Evolutionary conservation across 2,888 invertebrate genomes (phyloP).

Genomic region (Caenorhabditis afra): DNA sequence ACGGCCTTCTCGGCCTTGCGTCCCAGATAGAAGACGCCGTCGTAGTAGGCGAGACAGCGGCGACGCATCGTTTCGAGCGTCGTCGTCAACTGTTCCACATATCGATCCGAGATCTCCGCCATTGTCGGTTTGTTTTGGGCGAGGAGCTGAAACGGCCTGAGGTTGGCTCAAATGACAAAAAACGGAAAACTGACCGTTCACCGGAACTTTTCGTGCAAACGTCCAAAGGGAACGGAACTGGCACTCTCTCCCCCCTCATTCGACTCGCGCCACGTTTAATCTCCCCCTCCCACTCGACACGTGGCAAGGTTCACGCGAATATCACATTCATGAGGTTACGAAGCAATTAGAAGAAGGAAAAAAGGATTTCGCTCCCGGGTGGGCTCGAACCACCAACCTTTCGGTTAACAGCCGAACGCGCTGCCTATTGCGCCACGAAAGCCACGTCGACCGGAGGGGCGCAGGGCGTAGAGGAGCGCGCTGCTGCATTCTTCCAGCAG

Average conservation of each 20-base stretch:
- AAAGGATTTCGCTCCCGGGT: constrained; percentile 76
- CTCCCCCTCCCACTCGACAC: too few species aligned
- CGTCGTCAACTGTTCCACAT: constrained; percentile 75
- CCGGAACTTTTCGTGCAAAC: too few species aligned
- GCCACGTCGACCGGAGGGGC: constrained; percentile 32
- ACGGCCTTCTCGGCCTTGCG: constrained; percentile 45
- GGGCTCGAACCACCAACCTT: constrained; percentile 80
- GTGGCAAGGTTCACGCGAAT: neutral
- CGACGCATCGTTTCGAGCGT: constrained; percentile 78
- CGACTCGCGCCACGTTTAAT: too few species aligned
- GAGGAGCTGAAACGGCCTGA: too few species aligned
- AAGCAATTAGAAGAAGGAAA: too few species aligned
- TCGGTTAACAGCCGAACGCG: constrained; percentile 93
- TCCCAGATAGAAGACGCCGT: constrained; percentile 51
- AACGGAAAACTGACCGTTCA: too few species aligned
- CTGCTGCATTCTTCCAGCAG: too few species aligned
- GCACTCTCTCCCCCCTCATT: too few species aligned
- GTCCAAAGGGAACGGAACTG: too few species aligned
- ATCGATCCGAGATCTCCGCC: constrained; percentile 71
- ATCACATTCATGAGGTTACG: too few species aligned
- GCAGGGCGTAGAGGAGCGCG: neutral
- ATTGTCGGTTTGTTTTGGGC: constrained; percentile 11
- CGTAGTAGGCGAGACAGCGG: constrained; percentile 64
- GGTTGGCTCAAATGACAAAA: too few species aligned
- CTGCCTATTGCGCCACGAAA: constrained; percentile 82